These are phyloP conservation scores for Panthera leo DNA, from an alignment of 2,113 vertebrate genomes.

Conservation along the genomic window DNA sequence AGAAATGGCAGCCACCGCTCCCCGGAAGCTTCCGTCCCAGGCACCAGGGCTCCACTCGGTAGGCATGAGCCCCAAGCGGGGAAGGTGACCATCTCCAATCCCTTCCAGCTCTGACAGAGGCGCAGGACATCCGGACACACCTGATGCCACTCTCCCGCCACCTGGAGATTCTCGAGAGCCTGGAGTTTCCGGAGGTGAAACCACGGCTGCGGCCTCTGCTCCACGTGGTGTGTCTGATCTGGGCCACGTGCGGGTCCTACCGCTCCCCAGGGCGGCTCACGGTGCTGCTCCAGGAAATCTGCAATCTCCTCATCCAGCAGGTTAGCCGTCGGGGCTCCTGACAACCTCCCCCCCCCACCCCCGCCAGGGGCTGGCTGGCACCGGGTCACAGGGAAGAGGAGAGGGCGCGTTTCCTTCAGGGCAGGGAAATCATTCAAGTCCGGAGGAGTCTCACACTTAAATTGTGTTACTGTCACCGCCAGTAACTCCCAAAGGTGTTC, in stretches of 20 bases:
- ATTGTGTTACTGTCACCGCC: background rate
- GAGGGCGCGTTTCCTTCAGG: background rate
- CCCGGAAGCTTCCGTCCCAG: background rate
- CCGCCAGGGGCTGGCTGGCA: background rate
- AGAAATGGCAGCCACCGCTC: background rate
- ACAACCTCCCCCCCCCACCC: accelerated
- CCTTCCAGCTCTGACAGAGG: constrained; percentile 89
- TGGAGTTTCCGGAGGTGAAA: constrained; percentile 89
- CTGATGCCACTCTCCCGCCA: constrained; percentile 87
- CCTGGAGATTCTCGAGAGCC: constrained; percentile 87
- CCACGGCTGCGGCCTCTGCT: constrained; percentile 88
- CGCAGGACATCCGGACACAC: constrained; percentile 88
- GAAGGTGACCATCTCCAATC: background rate
- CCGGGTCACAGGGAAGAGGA: background rate
- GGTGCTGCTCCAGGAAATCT: constrained; percentile 92
- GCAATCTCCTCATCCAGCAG: constrained; percentile 95
- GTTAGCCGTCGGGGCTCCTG: constrained; percentile 69
- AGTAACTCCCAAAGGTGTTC: background rate
- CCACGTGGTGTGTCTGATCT: constrained; percentile 92
- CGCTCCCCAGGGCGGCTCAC: constrained; percentile 85
- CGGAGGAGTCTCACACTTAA: background rate
- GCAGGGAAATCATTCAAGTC: background rate
- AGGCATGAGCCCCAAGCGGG: background rate
- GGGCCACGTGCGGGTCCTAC: constrained; percentile 91
- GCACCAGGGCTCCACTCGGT: background rate